These are phyloP conservation scores for Andricus grossulariae DNA, from an alignment of 1,140 invertebrate genomes.

Conservation along the genomic window DNA sequence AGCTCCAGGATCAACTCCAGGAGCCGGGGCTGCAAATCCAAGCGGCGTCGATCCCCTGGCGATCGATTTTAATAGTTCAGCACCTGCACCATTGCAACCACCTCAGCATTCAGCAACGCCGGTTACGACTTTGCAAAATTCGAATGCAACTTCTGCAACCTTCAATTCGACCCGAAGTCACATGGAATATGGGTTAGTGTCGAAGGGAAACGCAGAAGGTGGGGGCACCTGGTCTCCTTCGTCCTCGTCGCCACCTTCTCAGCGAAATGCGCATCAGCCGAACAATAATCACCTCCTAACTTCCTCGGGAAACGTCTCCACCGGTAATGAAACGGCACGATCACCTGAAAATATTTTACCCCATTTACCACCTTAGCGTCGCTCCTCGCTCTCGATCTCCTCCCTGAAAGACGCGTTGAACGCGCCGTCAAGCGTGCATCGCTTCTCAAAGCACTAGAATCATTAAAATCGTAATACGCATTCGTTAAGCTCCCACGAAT, in stretches of 20 bases:
- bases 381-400: constrained; percentile 42
- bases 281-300: constrained; percentile 45
- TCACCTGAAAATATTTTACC: constrained; percentile 71
- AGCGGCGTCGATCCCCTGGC: constrained; percentile 33
- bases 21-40: constrained; percentile 1
- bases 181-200: constrained; percentile 49
- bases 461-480: constrained; percentile 46
- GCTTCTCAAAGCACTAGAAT: constrained; percentile 34
- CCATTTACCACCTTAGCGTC: constrained; percentile 72
- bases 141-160: constrained; percentile 31
- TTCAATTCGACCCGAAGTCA: constrained; percentile 44
- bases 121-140: constrained; percentile 45
- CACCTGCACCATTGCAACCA: constrained; percentile 36
- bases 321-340: constrained; percentile 50
- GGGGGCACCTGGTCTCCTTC: constrained; percentile 35
- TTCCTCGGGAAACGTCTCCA: constrained; percentile 29
- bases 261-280: constrained; percentile 37
- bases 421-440: constrained; percentile 27
- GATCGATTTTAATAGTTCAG: constrained; percentile 42
- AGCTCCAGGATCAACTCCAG: constrained; percentile 40
- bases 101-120: constrained; percentile 44
- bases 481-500: constrained; percentile 65
- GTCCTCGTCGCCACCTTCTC: constrained; percentile 41
- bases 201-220: constrained; percentile 34
- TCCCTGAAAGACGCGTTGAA: constrained; percentile 52